Base-by-base conservation (phyloP, 2,797 vertebrate species). In the Balearica regulorum region DNA sequence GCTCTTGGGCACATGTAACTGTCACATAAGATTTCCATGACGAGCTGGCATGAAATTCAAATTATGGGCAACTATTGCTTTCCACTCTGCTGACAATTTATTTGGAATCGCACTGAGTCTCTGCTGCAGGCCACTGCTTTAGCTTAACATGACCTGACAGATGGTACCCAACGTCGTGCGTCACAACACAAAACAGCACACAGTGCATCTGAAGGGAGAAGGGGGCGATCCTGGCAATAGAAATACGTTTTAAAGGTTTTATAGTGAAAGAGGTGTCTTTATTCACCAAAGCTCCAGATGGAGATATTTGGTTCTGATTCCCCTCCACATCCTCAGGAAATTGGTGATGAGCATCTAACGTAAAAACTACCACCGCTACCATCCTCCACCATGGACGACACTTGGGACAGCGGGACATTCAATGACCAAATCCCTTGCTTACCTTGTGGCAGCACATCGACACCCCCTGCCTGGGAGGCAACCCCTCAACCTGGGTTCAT, bases 101-200 rank as follows among this genome's bases (percentile, higher is more conserved):
- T 70, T 80, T 75, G 92, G 91, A 96, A 84, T 89, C 0, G 13
- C 89, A 78, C 69, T 11, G 80, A 85, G 80, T 87, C 58, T 73
- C 77, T 83, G 90, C 96, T 96, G 77, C 84, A 79, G 91, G 94
- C 80, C 85, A 77, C 72, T 78, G 35, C 62, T 85, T 70, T 72
- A 89, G n/a, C 68, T 93, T 96, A 96, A 97, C 84, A 0, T 66
- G 95, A 95, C 89, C 81, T 96, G 96, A 96, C 95, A 96, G 87
- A 81, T 80, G 58, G 96, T 43, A 18, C 39, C 49, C 90, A 66
- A 4, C 0, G 0, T 17, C 53, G 43, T n/a, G 78, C 0, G 0
- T 92, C 87, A 53, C 1, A 37, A 65, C 35, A 65, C 9, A 69
- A 78, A 89, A 35, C 71, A 75, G 71, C 75, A 64, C 53, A 48